These are phyloP conservation scores for Meloidogyne exigua DNA, from an alignment of 1,140 invertebrate genomes.

Conservation along the genomic window DNA sequence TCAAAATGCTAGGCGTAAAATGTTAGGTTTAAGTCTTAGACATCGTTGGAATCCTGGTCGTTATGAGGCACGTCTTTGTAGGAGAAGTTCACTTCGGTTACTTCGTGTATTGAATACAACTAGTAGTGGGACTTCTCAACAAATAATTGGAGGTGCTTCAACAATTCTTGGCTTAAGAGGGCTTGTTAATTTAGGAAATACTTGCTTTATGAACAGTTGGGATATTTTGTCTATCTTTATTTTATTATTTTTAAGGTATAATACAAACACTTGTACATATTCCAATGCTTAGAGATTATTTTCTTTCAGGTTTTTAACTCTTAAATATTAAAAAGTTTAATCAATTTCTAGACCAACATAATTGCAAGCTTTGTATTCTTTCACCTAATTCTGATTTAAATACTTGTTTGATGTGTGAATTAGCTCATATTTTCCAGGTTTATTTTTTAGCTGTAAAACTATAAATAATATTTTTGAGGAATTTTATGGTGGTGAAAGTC, in stretches of 20 bases:
- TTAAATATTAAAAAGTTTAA: neutral
- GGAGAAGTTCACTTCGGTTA: constrained; percentile 23
- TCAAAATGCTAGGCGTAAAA: constrained; percentile 33
- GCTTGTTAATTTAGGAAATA: constrained; percentile 92
- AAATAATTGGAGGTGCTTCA: neutral
- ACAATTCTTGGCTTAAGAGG: constrained; percentile 74
- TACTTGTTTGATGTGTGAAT: constrained; percentile 85
- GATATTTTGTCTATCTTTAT: constrained; percentile 4
- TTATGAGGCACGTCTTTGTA: constrained; percentile 32
- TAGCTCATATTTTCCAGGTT: constrained; percentile 72
- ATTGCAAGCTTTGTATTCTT: constrained; percentile 70
- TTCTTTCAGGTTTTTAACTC: constrained; percentile 71
- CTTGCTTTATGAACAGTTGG: constrained; percentile 87
- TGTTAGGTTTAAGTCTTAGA: constrained; percentile 39
- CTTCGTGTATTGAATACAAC: constrained; percentile 15
- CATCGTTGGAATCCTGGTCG: constrained; percentile 43
- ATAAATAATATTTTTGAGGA: constrained; percentile 66
- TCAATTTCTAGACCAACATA: constrained; percentile 73
- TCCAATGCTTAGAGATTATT: constrained; percentile 87
- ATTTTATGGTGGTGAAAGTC: constrained; percentile 37
- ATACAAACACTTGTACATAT: constrained; percentile 78
- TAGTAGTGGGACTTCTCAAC: constrained; percentile 16
- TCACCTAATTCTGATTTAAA: constrained; percentile 62
- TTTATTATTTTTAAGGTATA: constrained; percentile 29
- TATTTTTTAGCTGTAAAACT: constrained; percentile 63